phyloP scores from a whole-genome alignment of 1,140 invertebrate genomes.

The Trichogramma pretiosum region DNA sequence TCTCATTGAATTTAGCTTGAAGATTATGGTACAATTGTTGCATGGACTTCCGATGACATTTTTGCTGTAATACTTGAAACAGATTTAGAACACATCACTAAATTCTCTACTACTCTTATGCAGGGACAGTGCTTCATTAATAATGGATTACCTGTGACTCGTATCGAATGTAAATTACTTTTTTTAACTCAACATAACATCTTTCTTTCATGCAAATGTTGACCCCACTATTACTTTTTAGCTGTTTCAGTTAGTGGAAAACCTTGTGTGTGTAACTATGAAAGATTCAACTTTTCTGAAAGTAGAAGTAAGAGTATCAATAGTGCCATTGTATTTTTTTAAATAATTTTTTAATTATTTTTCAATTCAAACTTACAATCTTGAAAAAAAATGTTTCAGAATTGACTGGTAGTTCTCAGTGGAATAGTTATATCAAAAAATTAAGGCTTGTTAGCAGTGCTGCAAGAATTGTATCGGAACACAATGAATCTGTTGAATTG shows the following conservation, averaged over 20 bases:
- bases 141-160: constrained; percentile 53
- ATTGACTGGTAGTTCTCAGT: constrained; percentile 33
- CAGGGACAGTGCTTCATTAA: constrained; percentile 52
- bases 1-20: constrained; percentile 47
- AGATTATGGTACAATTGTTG: constrained; percentile 54
- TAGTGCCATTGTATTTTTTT: constrained; percentile 3
- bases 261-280: constrained; percentile 39
- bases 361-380: neutral
- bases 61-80: constrained; percentile 56
- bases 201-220: no score
- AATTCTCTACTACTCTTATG: constrained; percentile 51
- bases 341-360: neutral
- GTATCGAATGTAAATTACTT: constrained; percentile 55
- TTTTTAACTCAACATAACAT: no score
- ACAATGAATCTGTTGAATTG: constrained; percentile 28
- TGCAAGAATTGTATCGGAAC: constrained; percentile 27
- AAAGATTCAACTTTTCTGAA: constrained; percentile 26
- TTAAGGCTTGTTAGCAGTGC: constrained; percentile 35
- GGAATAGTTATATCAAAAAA: constrained; percentile 37
- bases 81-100: constrained; percentile 54
- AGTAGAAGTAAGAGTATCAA: constrained; percentile 30
- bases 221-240: no score
- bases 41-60: constrained; percentile 54
- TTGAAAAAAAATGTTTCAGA: constrained; percentile 21
- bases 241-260: constrained; percentile 48